Percentiles rank a stretch among this genome's conserved stretches.
phyloP scores from a whole-genome alignment of 2,113 vertebrate species.

The Psammodynastes pulverulentus region DNA sequence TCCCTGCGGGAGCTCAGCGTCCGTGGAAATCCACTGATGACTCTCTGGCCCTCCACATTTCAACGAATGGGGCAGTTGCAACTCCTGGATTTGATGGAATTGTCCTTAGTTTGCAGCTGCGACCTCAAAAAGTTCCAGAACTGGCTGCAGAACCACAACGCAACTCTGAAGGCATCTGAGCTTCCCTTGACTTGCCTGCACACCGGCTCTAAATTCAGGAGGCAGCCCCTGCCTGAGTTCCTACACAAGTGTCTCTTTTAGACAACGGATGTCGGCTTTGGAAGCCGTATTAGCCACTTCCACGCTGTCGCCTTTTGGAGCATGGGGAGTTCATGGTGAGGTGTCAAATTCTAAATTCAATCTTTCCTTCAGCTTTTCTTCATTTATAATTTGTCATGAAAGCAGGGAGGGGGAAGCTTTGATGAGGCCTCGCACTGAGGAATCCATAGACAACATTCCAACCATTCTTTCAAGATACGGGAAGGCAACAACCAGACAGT shows the following conservation, averaged over 20 bases:
- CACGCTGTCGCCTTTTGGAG: too few relatives aligned
- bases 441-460: too few relatives aligned
- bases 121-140: background rate
- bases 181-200: background rate
- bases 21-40: conserved; percentile 27
- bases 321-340: too few relatives aligned
- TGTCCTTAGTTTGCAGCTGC: conserved; percentile 33
- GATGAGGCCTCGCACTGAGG: too few relatives aligned
- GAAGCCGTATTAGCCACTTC: too few relatives aligned
- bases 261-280: too few relatives aligned
- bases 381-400: too few relatives aligned
- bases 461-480: too few relatives aligned
- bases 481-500: too few relatives aligned
- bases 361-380: too few relatives aligned
- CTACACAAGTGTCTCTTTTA: background rate
- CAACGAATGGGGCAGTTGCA: background rate
- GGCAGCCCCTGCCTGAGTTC: background rate
- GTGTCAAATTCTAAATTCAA: too few relatives aligned
- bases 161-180: background rate
- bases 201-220: background rate
- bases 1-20: conserved; percentile 25
- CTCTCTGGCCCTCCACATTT: conserved; percentile 11
- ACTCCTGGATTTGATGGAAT: conserved; percentile 20
- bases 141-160: conserved; percentile 9
- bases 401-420: too few relatives aligned